phyloP scores from a whole-genome alignment of 2,888 invertebrate species.

The Elysia crispata region DNA sequence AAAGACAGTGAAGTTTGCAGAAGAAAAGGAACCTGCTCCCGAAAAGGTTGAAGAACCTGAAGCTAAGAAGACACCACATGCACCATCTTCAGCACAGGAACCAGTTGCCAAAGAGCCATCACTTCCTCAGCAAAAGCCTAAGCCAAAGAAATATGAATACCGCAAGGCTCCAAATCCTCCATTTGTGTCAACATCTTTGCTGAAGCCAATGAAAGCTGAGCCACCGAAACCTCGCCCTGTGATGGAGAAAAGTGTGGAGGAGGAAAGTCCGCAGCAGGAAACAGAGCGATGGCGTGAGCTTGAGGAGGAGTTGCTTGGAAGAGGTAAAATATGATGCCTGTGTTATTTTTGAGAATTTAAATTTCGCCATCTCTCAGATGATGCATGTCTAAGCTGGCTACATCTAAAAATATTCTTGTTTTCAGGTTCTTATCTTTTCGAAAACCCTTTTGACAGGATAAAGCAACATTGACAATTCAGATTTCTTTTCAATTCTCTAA shows the following conservation, averaged over 20 bases:
- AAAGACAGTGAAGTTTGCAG: not conserved
- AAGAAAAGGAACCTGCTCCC: constrained; percentile 17
- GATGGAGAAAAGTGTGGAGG: constrained; percentile 32
- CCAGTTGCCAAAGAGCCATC: not conserved
- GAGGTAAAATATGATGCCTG: constrained; percentile 29
- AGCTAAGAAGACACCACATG: too few relatives aligned
- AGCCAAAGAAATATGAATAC: constrained; percentile 42
- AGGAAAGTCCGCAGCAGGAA: constrained; percentile 36
- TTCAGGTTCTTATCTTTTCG: too few relatives aligned
- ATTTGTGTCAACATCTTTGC: constrained; percentile 49
- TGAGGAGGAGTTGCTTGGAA: constrained; percentile 54
- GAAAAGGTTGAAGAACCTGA: not conserved
- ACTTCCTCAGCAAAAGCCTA: not conserved
- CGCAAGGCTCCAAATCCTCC: constrained; percentile 47
- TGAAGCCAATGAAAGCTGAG: constrained; percentile 56
- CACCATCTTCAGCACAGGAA: too few relatives aligned
- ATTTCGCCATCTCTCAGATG: too few relatives aligned
- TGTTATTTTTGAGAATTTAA: too few relatives aligned
- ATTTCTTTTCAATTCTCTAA: too few relatives aligned
- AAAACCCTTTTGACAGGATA: too few relatives aligned
- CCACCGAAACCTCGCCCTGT: constrained; percentile 45
- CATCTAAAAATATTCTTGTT: too few relatives aligned
- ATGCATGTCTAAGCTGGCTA: too few relatives aligned
- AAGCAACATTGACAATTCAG: too few relatives aligned
- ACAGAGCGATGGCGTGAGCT: constrained; percentile 50